A percentile compares a stretch with the other conserved stretches of the same genome.
These are phyloP conservation scores for Amphipyra tragopoginis DNA, from an alignment of 2,888 invertebrate species.

Conservation along the genomic window DNA sequence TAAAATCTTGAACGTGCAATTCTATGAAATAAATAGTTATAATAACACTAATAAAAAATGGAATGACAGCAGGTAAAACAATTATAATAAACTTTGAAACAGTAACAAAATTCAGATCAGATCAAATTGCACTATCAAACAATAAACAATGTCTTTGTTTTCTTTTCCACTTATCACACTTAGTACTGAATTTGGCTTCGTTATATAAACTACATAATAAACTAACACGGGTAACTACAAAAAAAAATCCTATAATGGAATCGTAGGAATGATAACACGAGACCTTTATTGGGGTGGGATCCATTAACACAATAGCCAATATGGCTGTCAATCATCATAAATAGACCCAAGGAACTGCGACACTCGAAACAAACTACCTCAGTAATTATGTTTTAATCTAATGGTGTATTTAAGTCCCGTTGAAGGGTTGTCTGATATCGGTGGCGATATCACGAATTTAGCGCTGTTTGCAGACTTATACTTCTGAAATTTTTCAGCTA, in stretches of 20 bases:
- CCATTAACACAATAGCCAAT: conserved; percentile 56
- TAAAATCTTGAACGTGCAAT: conserved; percentile 57
- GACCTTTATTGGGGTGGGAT: conserved; percentile 74
- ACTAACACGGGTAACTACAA: conserved; percentile 80
- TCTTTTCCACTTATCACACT: conserved; percentile 77
- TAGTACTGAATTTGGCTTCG: conserved; percentile 82
- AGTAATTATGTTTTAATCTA: conserved; percentile 80
- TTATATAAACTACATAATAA: conserved; percentile 70
- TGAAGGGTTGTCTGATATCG: conserved; percentile 69
- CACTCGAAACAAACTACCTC: conserved; percentile 63
- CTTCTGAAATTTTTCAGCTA: conserved; percentile 82
- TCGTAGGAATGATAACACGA: conserved; percentile 77
- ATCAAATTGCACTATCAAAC: conserved; percentile 78
- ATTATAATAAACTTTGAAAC: conserved; percentile 77
- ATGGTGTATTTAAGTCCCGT: conserved; percentile 85
- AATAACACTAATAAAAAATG: conserved; percentile 68
- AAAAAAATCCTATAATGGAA: conserved; percentile 70
- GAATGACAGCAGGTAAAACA: conserved; percentile 77
- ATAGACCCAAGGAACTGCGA: conserved; percentile 55
- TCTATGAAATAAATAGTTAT: conserved; percentile 55
- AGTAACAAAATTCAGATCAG: conserved; percentile 82
- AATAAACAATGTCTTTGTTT: conserved; percentile 72
- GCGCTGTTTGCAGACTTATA: conserved; percentile 81
- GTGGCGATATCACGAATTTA: conserved; percentile 83
- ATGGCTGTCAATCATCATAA: conserved; percentile 53